Evolutionary conservation across 2,888 invertebrate species (phyloP), one percentile per base, ranked within the genome.

Genomic region (Scrobipalpa atriplicella): DNA sequence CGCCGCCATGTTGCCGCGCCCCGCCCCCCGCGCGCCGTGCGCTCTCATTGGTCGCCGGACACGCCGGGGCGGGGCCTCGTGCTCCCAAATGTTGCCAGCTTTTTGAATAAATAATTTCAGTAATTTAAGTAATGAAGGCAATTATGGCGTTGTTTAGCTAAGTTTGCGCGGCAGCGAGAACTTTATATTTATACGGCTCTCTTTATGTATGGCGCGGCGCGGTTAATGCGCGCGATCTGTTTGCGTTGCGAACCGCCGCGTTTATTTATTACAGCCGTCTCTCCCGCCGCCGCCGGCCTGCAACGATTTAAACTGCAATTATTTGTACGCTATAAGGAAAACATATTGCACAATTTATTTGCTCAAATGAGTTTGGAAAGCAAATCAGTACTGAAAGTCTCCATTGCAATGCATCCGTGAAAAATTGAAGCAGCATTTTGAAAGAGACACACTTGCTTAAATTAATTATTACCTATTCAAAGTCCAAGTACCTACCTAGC

Each of bases 121-220:
- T 92, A 92, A 92, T 92, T 92, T 92, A 92, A 92, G 92, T 92
- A 92, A 92, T 92, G 92, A 92, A 92, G 92, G 92, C 92, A 92
- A 92, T 92, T 92, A 92, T 92, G 92, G 92, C 91, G 92, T 92
- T 92, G 92, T 92, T 92, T 92, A 92, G 92, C 92, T 92, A 92
- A 92, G 92, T 92, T 92, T 87, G 92, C 89, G 91, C 89, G 89
- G 89, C 88, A 84, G 88, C 87, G 88, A 86, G 89, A 92, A 92
- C 92, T 92, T 92, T 92, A 92, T 92, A 92, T 92, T 92, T 92
- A 92, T 92, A 90, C 85, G 81, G 89, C 83, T 90, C 90, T 92
- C 91, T 92, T 92, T 92, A 92, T 92, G 89, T 92, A 92, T 89
- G 91, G 89, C 89, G 90, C 88, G 89, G 88, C 81, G 87, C 89